These are phyloP conservation scores for Ameiurus melas DNA, from an alignment of 2,113 vertebrate species.

Conservation along the genomic window DNA sequence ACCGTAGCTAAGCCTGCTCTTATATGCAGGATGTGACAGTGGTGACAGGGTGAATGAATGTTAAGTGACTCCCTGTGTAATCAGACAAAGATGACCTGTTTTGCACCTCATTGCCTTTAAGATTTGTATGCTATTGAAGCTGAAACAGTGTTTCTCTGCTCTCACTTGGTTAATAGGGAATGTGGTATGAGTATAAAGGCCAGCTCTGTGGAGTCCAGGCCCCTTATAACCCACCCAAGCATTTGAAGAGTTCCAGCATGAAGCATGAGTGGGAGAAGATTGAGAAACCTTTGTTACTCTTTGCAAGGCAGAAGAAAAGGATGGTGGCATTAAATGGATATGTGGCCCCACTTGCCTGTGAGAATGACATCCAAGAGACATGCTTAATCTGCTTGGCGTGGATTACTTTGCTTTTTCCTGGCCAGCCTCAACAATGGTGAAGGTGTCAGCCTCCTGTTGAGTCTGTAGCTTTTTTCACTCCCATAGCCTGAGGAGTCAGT, in stretches of 20 bases:
- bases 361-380: conserved; percentile 61
- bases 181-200: conserved; percentile 58
- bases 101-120: conserved; percentile 30
- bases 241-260: conserved; percentile 59
- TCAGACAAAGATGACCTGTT: conserved; percentile 36
- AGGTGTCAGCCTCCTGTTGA: conserved; percentile 38
- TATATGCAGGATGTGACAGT: neutral
- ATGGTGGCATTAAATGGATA: conserved; percentile 49
- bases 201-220: conserved; percentile 53
- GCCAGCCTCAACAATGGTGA: conserved; percentile 40
- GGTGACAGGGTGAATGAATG: neutral
- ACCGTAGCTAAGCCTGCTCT: neutral
- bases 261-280: conserved; percentile 60
- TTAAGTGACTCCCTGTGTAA: neutral
- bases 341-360: conserved; percentile 46
- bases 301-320: conserved; percentile 60
- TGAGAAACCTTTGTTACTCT: conserved; percentile 65
- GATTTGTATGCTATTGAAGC: conserved; percentile 26
- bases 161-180: conserved; percentile 39
- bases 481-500: neutral
- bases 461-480: conserved; percentile 18
- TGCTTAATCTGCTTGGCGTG: conserved; percentile 54
- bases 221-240: conserved; percentile 59
- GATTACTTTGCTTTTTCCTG: conserved; percentile 46
- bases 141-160: conserved; percentile 33